Percentiles rank a stretch among this genome's conserved stretches.
Evolutionary conservation across 2,797 vertebrate species (phyloP).

Genomic region (Spinibarbus caldwelli): DNA sequence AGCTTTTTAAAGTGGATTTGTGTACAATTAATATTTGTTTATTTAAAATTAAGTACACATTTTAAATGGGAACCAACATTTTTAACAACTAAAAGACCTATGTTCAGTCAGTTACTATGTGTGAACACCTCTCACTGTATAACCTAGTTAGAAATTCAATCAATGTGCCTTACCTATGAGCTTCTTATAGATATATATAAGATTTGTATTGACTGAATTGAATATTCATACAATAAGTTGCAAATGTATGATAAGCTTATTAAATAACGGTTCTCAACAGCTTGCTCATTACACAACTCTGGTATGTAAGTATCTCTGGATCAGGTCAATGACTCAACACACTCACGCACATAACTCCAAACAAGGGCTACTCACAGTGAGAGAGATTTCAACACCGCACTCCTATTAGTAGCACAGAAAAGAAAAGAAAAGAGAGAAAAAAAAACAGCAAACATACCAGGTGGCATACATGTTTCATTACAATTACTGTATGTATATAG

Average conservation of each 20-base stretch:
- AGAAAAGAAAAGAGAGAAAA: background rate
- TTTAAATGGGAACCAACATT: background rate
- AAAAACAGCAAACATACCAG: background rate
- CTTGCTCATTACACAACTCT: constrained; percentile 75
- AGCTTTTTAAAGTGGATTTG: background rate
- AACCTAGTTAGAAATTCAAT: constrained; percentile 52
- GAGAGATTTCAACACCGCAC: background rate
- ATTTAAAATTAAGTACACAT: background rate
- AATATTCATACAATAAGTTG: constrained; percentile 77
- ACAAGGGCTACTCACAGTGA: background rate
- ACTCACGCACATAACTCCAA: constrained; percentile 61
- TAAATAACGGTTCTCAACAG: constrained; percentile 77
- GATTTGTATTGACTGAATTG: constrained; percentile 72
- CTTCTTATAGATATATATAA: constrained; percentile 59
- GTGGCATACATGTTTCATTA: background rate
- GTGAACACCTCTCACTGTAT: background rate
- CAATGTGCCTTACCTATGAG: constrained; percentile 62
- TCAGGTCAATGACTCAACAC: constrained; percentile 65
- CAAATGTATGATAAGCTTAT: constrained; percentile 78
- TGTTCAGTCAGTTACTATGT: background rate
- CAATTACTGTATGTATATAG: background rate
- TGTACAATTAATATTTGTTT: background rate
- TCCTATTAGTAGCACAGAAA: background rate
- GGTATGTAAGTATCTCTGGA: constrained; percentile 73
- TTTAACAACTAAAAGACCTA: background rate